These are phyloP conservation scores for Channallabes apus DNA, from an alignment of 2,797 vertebrate genomes.

Conservation along the genomic window DNA sequence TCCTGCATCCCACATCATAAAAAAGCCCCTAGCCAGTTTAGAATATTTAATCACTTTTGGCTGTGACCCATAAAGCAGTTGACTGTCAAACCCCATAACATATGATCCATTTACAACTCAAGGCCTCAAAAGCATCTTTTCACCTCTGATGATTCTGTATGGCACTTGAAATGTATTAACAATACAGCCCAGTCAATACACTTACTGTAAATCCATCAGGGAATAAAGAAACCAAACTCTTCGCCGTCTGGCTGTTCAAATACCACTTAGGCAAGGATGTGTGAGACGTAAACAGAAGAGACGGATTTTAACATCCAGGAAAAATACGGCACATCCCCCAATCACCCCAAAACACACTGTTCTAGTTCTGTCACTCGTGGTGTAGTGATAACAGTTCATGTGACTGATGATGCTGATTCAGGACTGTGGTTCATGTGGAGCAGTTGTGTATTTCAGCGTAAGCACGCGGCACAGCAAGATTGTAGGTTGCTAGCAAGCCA, in stretches of 20 bases:
- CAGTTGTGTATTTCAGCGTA: neutral
- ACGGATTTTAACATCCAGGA: conserved; percentile 8
- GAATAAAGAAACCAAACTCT: conserved; percentile 15
- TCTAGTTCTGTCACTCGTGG: conserved; percentile 39
- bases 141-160: conserved; percentile 32
- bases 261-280: neutral
- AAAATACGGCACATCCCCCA: neutral
- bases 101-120: conserved; percentile 22
- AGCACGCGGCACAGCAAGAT: neutral
- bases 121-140: conserved; percentile 28
- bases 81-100: neutral
- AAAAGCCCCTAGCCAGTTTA: neutral
- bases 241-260: conserved; percentile 9
- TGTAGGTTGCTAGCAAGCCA: conserved; percentile 36
- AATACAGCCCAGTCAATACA: conserved; percentile 33
- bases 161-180: conserved; percentile 28
- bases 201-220: conserved; percentile 26
- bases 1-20: conserved; percentile 7
- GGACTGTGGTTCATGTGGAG: conserved; percentile 4
- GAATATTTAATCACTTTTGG: conserved; percentile 27
- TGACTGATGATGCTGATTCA: conserved; percentile 33
- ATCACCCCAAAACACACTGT: conserved; percentile 38
- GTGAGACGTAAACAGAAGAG: conserved; percentile 11
- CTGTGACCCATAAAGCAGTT: conserved; percentile 12
- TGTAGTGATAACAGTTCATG: conserved; percentile 59